These are phyloP conservation scores for Ictalurus punctatus DNA, from an alignment of 2,113 vertebrate species.

Conservation along the genomic window DNA sequence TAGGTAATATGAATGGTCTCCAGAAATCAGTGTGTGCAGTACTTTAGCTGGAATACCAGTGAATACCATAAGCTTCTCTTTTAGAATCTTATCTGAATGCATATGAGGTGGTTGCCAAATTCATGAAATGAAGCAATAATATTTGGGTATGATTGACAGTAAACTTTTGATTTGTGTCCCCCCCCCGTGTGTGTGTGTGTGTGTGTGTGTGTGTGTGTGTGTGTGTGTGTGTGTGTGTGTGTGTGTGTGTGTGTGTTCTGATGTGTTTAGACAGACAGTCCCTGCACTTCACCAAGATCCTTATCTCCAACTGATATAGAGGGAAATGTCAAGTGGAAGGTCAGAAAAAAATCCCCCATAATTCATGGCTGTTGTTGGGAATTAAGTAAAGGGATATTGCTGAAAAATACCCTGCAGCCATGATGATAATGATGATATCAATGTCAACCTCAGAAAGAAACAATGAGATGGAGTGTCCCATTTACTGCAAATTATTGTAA, in stretches of 20 bases:
- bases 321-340: conserved; percentile 32
- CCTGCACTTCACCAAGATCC: not conserved
- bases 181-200: not conserved
- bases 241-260: not conserved
- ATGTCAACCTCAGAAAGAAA: not conserved
- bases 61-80: not conserved
- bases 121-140: not conserved
- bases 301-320: not conserved
- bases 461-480: conserved; percentile 16
- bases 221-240: not conserved
- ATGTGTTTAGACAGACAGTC: not conserved
- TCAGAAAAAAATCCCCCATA: not conserved
- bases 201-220: not conserved
- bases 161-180: no score
- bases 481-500: not conserved
- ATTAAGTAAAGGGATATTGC: not conserved
- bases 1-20: not conserved
- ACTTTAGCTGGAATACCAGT: conserved; percentile 22
- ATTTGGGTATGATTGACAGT: not conserved
- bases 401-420: not conserved
- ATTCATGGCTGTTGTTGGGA: not conserved
- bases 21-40: conserved; percentile 5
- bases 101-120: not conserved
- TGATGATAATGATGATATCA: conserved; percentile 2
- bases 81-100: not conserved